Evolutionary conservation across 2,113 vertebrate genomes (phyloP), one percentile per base, ranked within the genome.

Genomic region (Silurus glanis): DNA sequence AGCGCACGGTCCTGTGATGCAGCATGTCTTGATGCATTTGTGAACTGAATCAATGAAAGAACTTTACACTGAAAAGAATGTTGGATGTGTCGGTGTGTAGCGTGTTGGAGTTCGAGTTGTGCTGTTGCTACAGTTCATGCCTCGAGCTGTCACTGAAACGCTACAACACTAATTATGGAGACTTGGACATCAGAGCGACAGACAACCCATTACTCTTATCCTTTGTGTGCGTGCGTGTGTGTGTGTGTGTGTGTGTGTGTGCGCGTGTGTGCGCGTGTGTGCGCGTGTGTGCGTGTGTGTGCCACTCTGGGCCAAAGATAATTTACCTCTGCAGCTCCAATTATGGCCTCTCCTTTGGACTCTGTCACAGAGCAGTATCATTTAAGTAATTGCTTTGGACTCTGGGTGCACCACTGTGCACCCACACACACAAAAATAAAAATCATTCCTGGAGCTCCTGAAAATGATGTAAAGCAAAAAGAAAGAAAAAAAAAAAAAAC

Each of bases 281-380:
- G 84, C 71, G 69, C 16, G 84, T 84, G 76, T 59, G 21, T 87
- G 85, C 81, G 84, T 37, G 61, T 72, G 62, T 64, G 75, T n/a
- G 75, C 87, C 72, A 80, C 49, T 80, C 69, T 66, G 83, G 87
- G 91, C 89, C 90, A 92, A 92, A 91, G 86, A 80, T 91, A 90
- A 92, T 92, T 90, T 88, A 74, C 83, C 84, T 91, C 90, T 72
- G 69, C 92, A 90, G 92, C 85, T 93, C 87, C 83, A 85, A 90
- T 92, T 84, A 86, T 88, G 83, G 88, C 87, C 21, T 80, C 88
- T 90, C 86, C 91, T 90, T 89, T 87, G 87, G 90, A 91, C 90
- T 89, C 85, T 47, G 76, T 87, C 83, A 89, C 81, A 86, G 87
- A 87, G 88, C 83, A 86, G 86, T 89, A 84, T 76, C 85, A 88